Conservation (phyloP, 2,113 vertebrate genomes). For the Prolemur simus region DNA sequence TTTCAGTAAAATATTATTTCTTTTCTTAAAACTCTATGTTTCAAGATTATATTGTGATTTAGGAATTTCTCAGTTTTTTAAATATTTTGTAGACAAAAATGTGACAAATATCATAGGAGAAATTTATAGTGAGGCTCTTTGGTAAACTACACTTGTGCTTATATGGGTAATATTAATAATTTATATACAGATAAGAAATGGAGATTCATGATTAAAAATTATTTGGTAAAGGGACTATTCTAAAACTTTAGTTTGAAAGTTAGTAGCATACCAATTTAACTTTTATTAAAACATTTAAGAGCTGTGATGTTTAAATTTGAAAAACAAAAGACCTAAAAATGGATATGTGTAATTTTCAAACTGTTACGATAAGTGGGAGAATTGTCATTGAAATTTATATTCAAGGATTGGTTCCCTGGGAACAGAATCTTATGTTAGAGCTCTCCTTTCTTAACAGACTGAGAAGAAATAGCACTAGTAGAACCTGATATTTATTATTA, state of each 20-base stretch:
- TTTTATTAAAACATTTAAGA: constrained; percentile 11
- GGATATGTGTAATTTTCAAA: constrained; percentile 16
- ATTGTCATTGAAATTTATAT: constrained; percentile 12
- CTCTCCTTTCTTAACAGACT: background rate
- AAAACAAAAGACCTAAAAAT: constrained; percentile 39
- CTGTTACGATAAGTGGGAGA: background rate
- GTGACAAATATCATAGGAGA: background rate
- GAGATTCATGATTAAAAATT: background rate
- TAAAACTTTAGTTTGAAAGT: background rate
- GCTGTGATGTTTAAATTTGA: background rate
- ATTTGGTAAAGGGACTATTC: background rate
- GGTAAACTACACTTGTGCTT: background rate
- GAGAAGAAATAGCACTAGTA: background rate
- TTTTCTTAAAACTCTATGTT: background rate
- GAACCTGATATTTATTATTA: background rate
- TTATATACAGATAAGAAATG: background rate
- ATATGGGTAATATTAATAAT: background rate
- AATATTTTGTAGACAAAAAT: background rate
- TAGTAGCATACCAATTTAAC: background rate
- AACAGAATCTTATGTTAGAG: background rate
- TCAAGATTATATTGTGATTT: background rate
- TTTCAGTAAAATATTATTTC: background rate
- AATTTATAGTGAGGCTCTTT: background rate
- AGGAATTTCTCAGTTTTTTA: background rate
- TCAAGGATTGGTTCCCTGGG: background rate